phyloP scores from a whole-genome alignment of 2,888 invertebrate genomes.

The Thecophora atra region DNA sequence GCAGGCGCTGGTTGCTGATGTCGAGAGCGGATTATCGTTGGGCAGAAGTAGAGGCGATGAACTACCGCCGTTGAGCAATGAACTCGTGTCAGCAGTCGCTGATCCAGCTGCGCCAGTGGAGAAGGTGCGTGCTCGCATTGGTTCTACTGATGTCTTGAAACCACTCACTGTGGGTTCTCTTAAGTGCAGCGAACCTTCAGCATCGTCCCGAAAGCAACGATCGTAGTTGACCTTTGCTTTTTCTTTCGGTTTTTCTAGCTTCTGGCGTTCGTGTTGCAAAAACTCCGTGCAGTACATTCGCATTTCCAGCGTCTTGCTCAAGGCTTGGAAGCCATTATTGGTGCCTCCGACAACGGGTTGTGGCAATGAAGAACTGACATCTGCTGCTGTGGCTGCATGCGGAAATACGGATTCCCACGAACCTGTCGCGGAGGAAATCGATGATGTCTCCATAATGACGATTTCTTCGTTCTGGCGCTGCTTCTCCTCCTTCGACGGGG shows the following conservation, averaged over 20 bases:
- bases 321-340: background rate
- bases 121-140: slow-evolving; percentile 47
- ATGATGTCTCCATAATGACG: slow-evolving; percentile 72
- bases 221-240: slow-evolving; percentile 36
- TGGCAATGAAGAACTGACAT: background rate
- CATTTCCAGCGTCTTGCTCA: slow-evolving; percentile 48
- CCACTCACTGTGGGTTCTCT: slow-evolving; percentile 5
- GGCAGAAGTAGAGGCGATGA: slow-evolving; percentile 48
- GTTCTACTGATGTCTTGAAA: slow-evolving; percentile 39
- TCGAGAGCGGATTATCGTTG: slow-evolving; percentile 51
- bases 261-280: slow-evolving; percentile 62
- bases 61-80: slow-evolving; percentile 48
- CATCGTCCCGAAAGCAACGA: slow-evolving; percentile 3
- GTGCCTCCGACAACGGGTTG: background rate
- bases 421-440: slow-evolving; percentile 73
- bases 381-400: slow-evolving; percentile 42
- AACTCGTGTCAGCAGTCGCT: slow-evolving; percentile 48
- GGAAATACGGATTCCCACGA: slow-evolving; percentile 75
- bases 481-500: slow-evolving; percentile 69
- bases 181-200: background rate
- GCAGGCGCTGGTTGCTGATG: slow-evolving; percentile 68
- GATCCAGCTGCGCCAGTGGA: slow-evolving; percentile 45
- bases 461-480: slow-evolving; percentile 73
- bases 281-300: slow-evolving; percentile 67
- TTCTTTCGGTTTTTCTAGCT: slow-evolving; percentile 39